These are phyloP conservation scores for Lanistes nyassanus DNA, from an alignment of 1,140 invertebrate genomes.

Conservation along the genomic window DNA sequence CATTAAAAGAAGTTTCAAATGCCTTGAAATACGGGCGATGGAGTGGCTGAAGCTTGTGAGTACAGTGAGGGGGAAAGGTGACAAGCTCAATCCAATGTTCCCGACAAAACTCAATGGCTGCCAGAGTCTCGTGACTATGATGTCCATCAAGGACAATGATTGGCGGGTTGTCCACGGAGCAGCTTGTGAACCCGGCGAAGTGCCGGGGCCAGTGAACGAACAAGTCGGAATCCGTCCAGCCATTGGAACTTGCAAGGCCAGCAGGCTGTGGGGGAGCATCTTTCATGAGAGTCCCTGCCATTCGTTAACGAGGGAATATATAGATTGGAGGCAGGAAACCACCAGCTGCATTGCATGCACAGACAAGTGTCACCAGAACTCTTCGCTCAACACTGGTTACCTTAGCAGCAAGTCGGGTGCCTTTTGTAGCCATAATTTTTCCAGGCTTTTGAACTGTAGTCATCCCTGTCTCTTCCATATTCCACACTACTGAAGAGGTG, in stretches of 20 bases:
- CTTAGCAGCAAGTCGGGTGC: constrained; percentile 64
- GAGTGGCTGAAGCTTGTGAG: constrained; percentile 33
- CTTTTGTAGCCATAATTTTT: constrained; percentile 65
- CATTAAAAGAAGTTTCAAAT: constrained; percentile 35
- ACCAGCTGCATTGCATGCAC: too few relatives aligned
- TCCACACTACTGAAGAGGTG: constrained; percentile 57
- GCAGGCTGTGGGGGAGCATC: constrained; percentile 39
- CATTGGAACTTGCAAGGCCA: constrained; percentile 28
- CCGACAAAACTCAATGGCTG: constrained; percentile 27
- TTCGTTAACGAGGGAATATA: constrained; percentile 51
- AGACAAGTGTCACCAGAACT: constrained; percentile 51
- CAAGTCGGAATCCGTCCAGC: constrained; percentile 35
- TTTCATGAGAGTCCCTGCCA: constrained; percentile 62
- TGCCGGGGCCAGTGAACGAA: constrained; percentile 41
- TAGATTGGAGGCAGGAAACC: constrained; percentile 51
- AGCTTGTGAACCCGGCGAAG: constrained; percentile 24
- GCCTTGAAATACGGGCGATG: constrained; percentile 32
- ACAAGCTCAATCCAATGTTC: constrained; percentile 31
- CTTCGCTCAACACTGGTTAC: constrained; percentile 66
- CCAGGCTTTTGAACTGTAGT: constrained; percentile 65
- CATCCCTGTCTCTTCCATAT: constrained; percentile 69
- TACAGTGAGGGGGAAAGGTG: constrained; percentile 25
- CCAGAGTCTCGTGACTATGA: constrained; percentile 34
- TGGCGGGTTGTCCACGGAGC: background rate
- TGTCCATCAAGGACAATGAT: constrained; percentile 37